phyloP scores from a whole-genome alignment of 1,140 invertebrate genomes.

The Calliphora vicina region DNA sequence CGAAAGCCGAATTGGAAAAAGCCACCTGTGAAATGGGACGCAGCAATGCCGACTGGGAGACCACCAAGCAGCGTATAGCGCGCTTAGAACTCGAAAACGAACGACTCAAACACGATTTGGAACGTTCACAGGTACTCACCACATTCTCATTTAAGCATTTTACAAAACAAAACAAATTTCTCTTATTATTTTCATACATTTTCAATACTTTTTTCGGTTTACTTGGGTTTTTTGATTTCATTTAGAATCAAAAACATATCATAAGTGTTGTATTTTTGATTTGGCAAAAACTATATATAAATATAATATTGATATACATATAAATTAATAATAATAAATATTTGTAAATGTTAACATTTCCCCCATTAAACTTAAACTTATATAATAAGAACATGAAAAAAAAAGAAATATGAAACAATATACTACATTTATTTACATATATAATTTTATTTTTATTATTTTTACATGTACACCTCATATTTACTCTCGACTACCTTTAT shows the following conservation, averaged over 20 bases:
- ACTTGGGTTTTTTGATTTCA: too few species aligned
- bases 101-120: conserved; percentile 82
- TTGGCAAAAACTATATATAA: too few species aligned
- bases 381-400: too few species aligned
- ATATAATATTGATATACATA: too few species aligned
- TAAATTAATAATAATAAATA: conserved; percentile 3
- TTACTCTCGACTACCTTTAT: conserved; percentile 26
- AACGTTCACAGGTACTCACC: conserved; percentile 72
- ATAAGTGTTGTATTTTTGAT: not conserved
- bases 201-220: not conserved
- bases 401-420: not conserved
- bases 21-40: conserved; percentile 87
- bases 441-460: not conserved
- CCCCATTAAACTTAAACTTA: not conserved
- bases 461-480: conserved; percentile 22
- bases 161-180: conserved; percentile 48
- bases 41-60: conserved; percentile 88
- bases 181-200: not conserved
- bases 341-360: not conserved
- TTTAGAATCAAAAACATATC: not conserved
- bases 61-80: conserved; percentile 84
- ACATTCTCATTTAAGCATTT: conserved; percentile 46
- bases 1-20: conserved; percentile 91
- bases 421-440: not conserved
- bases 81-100: conserved; percentile 90